Evolutionary conservation across 1,140 invertebrate genomes (phyloP), one percentile per base, ranked within the genome.

Genomic region (Pomacea maculata): DNA sequence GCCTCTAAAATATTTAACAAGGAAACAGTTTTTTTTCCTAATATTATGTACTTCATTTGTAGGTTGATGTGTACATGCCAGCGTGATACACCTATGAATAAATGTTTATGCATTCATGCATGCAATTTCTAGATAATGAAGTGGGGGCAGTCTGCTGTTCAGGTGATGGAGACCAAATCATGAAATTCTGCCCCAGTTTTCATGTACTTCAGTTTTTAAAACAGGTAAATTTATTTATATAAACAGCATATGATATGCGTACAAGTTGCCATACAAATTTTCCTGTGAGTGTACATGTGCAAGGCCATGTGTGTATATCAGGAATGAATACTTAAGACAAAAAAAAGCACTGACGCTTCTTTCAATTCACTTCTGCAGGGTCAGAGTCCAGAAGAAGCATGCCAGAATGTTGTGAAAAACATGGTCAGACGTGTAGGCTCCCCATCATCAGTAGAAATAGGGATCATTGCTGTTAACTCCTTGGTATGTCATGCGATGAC

Each of bases 131-230:
- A 87, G 86, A 98, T 89, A 94, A 95, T 87, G 91, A 93, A 68
- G 94, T 96, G 25, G 98, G 98, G 1, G 98, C 95, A 8, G 97
- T 98, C 6, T 95, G 95, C 21, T 97, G 94, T 10, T 99, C 98
- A 8, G 98, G 97, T 0, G 97, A 99, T 92, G 98, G 98, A 1
- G 98, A 99, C 92, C 91, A 98, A 10, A 97, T 99, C 95, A 95
- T 98, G 93, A 92, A 96, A 86, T 97, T 97, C 93, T 91, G 96
- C 80, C 97, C 97, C 21, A 72, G 81, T 78, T 87, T 85, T 67
- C 82, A 83, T 19, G 84, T 85, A 45, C 84, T 88, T 34, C 80
- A 83, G 15, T 79, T 83, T 4, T 83, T 88, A 64, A 83, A 82
- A 78, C 82, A 86, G 85, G 87, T 86, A 80, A 54, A 72, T 71